Evolutionary conservation across 2,797 vertebrate genomes (phyloP).

Genomic region (Danio jaintianensis): DNA sequence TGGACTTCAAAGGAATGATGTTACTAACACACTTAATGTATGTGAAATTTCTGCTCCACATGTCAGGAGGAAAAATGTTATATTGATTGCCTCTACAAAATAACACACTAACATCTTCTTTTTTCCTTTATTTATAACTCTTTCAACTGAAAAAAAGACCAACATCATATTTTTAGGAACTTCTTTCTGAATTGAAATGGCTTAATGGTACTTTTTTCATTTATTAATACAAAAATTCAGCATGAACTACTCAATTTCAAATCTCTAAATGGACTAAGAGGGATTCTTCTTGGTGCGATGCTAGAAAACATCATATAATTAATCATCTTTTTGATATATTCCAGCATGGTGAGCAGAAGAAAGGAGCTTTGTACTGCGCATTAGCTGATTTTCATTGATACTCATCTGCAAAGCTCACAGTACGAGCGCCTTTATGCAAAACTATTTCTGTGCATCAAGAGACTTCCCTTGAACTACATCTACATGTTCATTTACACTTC

Average conservation of each 20-base stretch:
- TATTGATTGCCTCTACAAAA: no score
- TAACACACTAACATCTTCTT: no score
- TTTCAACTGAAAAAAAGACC: no score
- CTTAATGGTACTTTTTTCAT: no score
- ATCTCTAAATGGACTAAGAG: not conserved
- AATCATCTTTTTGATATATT: not conserved
- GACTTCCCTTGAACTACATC: not conserved
- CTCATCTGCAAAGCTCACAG: constrained; percentile 44
- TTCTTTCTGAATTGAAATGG: no score
- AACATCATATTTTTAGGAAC: no score
- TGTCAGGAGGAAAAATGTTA: no score
- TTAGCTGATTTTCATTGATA: constrained; percentile 56
- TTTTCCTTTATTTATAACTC: no score
- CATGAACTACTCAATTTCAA: not conserved
- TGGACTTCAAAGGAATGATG: no score
- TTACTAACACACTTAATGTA: no score
- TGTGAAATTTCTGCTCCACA: no score
- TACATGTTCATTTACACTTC: constrained; percentile 6
- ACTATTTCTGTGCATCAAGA: constrained; percentile 12
- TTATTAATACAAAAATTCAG: no score
- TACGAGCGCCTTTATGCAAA: constrained; percentile 56
- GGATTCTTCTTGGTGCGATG: not conserved
- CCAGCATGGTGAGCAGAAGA: constrained; percentile 18
- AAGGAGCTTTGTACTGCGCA: constrained; percentile 44
- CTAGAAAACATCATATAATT: not conserved